These are phyloP conservation scores for Potorous gilbertii DNA, from an alignment of 2,797 vertebrate genomes.

Conservation along the genomic window DNA sequence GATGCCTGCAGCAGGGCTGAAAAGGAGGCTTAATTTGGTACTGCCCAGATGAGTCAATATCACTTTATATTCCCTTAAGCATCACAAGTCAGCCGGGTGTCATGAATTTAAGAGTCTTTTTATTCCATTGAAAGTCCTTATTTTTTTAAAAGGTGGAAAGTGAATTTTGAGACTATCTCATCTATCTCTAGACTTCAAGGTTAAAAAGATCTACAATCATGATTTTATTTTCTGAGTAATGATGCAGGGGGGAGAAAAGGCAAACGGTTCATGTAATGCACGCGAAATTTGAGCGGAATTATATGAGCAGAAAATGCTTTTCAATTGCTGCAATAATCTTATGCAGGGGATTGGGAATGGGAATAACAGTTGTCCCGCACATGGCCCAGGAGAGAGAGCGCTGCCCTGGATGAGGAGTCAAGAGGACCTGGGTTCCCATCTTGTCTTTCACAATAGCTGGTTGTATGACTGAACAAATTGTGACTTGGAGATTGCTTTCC, in stretches of 20 bases:
- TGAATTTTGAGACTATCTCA: not conserved
- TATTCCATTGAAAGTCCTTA: conserved; percentile 12
- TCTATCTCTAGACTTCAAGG: not conserved
- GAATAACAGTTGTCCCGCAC: not conserved
- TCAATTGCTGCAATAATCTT: not conserved
- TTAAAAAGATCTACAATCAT: not conserved
- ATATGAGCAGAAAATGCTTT: not conserved
- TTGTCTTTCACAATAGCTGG: not conserved
- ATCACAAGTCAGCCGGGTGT: not conserved
- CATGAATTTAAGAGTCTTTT: not conserved
- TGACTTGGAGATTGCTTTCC: not conserved
- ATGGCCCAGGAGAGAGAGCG: not conserved
- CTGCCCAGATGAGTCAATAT: not conserved
- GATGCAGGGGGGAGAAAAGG: not conserved
- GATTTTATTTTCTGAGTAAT: not conserved
- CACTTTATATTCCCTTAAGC: not conserved
- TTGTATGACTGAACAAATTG: not conserved
- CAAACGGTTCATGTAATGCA: not conserved
- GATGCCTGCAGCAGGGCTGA: not conserved
- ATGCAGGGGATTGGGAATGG: not conserved
- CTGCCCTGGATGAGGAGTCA: not conserved
- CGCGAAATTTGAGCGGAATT: not conserved
- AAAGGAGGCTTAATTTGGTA: not conserved
- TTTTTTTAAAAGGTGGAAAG: conserved; percentile 4
- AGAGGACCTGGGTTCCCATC: not conserved